phyloP scores from a whole-genome alignment of 2,113 vertebrate species.

The Pao palembangensis region DNA sequence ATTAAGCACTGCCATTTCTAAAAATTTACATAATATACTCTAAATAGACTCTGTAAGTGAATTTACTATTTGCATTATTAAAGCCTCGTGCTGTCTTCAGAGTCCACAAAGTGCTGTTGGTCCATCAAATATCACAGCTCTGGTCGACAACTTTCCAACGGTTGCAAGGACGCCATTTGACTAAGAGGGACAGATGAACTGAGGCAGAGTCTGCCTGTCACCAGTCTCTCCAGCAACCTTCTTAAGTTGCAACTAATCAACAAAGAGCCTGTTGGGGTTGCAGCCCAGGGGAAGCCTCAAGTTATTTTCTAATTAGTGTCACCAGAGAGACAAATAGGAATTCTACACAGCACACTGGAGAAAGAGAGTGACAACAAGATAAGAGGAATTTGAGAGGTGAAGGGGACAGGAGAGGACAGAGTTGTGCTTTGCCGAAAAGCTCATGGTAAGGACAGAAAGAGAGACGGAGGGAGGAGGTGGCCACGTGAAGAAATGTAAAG shows the following conservation, averaged over 20 bases:
- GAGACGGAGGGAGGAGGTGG: conserved; percentile 11
- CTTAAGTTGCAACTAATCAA: conserved; percentile 75
- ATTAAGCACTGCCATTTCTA: conserved; percentile 61
- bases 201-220: conserved; percentile 34
- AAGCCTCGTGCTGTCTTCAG: conserved; percentile 8
- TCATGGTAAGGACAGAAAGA: conserved; percentile 34
- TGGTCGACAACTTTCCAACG: background rate
- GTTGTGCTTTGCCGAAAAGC: conserved; percentile 27
- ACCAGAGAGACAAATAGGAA: conserved; percentile 71
- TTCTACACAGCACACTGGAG: conserved; percentile 47
- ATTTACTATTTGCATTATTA: conserved; percentile 13
- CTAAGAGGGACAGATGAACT: conserved; percentile 30
- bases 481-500: conserved; percentile 24
- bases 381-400: conserved; percentile 4
- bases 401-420: conserved; percentile 16
- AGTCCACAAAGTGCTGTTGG: background rate
- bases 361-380: conserved; percentile 33
- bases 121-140: background rate
- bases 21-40: conserved; percentile 69
- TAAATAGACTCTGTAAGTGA: conserved; percentile 47
- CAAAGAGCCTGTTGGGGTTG: conserved; percentile 65
- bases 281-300: conserved; percentile 67
- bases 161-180: conserved; percentile 16
- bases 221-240: conserved; percentile 52
- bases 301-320: conserved; percentile 80